Base-by-base conservation (phyloP, 2,888 invertebrate genomes). In the Sphaerophoria taeniata region DNA sequence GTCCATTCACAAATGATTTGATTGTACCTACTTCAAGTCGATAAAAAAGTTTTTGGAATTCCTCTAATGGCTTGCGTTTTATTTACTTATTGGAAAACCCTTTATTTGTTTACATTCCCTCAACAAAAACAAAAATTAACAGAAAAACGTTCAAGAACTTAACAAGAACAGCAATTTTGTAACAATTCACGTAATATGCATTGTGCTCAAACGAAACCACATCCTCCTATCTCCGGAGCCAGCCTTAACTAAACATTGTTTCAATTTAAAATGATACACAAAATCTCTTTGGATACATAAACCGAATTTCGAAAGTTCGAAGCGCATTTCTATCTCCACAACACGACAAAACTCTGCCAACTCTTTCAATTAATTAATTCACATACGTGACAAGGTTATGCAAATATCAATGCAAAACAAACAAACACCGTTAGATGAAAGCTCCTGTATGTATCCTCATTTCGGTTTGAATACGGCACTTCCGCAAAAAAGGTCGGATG, bases 301-400 rank as follows among this genome's bases (percentile, higher is more conserved):
- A 36, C 39, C 4, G 43, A 36, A 14, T 39, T 60, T 60, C 2
- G 6, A 43, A 60, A 39, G 14, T 58, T 36, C n/a, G 33, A 34
- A 16, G 36, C 33, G 31, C 65, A 43, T 9, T 3, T 43, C 39
- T 43, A 9, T 12, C 43, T 9, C 6, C 43, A 70, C 77, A 65
- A 67, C 67, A 60, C 31, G 16, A 39, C 51, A 72, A 69, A 78
- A 45, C 69, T 74, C 16, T 65, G 63, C 61, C 55, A 69, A 63
- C 72, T 72, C 83, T 87, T 86, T 77, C 74, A 83, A 85, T 73
- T 87, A 87, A 87, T 87, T 87, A 87, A 87, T 87, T 87, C 87
- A 74, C 74, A 75, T 87, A 87, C 87, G 87, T 87, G 87, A 87
- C 87, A 87, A 80, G 79, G 83, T 87, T 87, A 83, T 80, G 87